Evolutionary conservation across 2,888 invertebrate species (phyloP).

Genomic region (Caenorhabditis sp.): DNA sequence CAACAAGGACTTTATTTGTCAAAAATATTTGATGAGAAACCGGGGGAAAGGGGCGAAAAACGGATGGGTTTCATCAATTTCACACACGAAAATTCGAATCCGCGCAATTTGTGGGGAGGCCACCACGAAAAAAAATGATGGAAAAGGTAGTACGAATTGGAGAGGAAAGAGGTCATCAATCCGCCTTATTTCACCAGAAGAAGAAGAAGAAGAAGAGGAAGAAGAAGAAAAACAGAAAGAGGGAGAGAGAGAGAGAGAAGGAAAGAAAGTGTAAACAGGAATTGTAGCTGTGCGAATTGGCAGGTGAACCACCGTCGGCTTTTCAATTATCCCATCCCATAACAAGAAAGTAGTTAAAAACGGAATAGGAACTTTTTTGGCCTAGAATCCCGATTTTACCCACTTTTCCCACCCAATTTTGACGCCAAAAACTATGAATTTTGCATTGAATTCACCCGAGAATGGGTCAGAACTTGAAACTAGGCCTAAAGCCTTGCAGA

Average conservation of each 20-base stretch:
- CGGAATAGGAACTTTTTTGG: no score
- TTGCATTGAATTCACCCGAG: no score
- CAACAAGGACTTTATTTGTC: no score
- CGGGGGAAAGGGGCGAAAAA: neutral
- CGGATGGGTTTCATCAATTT: neutral
- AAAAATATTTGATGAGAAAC: neutral
- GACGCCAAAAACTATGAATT: no score
- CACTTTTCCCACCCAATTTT: no score
- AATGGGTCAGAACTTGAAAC: no score
- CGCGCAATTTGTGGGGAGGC: neutral
- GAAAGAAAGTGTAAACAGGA: conserved; percentile 15
- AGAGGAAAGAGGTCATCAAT: conserved; percentile 44
- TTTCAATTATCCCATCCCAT: no score
- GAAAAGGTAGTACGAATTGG: conserved; percentile 46
- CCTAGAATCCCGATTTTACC: no score
- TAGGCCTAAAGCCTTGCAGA: no score
- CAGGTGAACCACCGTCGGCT: no score
- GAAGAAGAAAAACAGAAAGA: neutral
- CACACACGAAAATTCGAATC: neutral
- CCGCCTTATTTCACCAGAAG: neutral
- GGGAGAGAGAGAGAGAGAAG: neutral
- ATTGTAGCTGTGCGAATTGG: no score
- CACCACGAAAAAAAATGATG: conserved; percentile 16
- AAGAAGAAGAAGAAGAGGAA: conserved; percentile 6
- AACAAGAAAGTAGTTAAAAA: no score